phyloP scores from a whole-genome alignment of 2,888 invertebrate species.

The Caenorhabditis zanzibari region DNA sequence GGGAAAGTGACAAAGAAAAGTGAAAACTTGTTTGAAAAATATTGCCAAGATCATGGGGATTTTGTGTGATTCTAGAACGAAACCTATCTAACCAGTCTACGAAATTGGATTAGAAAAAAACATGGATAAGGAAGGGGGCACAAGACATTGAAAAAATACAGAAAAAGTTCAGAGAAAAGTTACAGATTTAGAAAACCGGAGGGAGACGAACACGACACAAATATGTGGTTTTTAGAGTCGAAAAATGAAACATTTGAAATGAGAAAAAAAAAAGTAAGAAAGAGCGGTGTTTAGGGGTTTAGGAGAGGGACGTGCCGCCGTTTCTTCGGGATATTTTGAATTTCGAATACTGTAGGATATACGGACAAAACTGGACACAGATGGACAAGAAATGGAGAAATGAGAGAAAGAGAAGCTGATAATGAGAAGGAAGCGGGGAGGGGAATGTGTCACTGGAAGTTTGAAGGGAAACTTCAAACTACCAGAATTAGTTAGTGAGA shows the following conservation, averaged over 20 bases:
- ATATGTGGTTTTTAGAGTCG: slow-evolving; percentile 4
- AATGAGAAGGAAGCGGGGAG: background rate
- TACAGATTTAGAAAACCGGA: slow-evolving; percentile 22
- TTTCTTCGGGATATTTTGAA: slow-evolving; percentile 43
- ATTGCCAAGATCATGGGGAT: slow-evolving; percentile 12
- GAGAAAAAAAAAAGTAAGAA: background rate
- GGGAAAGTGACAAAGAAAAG: background rate
- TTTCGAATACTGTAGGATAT: background rate
- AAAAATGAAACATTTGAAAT: too few species aligned
- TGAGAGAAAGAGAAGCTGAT: background rate
- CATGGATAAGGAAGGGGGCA: slow-evolving; percentile 15
- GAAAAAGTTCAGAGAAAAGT: slow-evolving; percentile 1
- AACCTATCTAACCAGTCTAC: slow-evolving; percentile 12
- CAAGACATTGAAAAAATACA: slow-evolving; percentile 45
- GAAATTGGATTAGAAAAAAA: slow-evolving; percentile 13
- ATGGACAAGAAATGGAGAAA: slow-evolving; percentile 2
- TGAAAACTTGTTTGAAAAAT: slow-evolving; percentile 7
- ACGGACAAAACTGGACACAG: slow-evolving; percentile 8
- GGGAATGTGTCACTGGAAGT: too few species aligned
- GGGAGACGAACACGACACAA: slow-evolving; percentile 43
- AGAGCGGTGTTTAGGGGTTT: background rate
- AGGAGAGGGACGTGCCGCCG: slow-evolving; percentile 34
- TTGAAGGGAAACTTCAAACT: background rate
- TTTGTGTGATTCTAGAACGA: slow-evolving; percentile 11
- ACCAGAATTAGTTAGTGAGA: slow-evolving; percentile 6